Conservation (phyloP, 2,113 vertebrate species). For the Rhadina sibilatrix region DNA sequence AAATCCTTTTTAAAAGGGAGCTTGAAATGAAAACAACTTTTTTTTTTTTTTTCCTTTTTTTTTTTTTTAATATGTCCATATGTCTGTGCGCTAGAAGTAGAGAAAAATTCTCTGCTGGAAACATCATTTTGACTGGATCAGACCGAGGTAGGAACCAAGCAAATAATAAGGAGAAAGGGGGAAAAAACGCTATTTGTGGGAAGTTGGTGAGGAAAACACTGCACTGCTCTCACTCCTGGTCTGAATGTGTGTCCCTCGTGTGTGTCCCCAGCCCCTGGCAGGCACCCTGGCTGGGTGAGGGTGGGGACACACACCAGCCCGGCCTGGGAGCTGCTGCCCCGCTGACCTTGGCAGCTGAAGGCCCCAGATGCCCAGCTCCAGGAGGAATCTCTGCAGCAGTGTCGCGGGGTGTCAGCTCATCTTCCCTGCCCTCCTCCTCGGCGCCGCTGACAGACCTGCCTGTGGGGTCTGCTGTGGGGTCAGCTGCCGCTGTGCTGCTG, state of each 20-base stretch:
- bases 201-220: neutral
- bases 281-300: neutral
- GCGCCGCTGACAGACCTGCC: constrained; percentile 55
- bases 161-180: neutral
- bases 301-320: neutral
- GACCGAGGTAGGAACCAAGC: neutral
- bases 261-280: neutral
- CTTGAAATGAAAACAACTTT: neutral
- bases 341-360: constrained; percentile 57
- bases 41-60: neutral
- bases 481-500: constrained; percentile 42
- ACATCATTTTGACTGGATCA: neutral
- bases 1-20: constrained; percentile 1
- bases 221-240: neutral
- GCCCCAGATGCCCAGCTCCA: constrained; percentile 65
- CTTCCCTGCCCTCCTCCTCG: neutral
- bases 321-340: constrained; percentile 23
- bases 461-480: constrained; percentile 58
- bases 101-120: neutral
- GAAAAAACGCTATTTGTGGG: neutral
- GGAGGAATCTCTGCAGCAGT: constrained; percentile 54
- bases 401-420: constrained; percentile 48
- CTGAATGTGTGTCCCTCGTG: neutral
- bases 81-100: neutral
- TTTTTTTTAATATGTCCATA: neutral